A percentile compares a stretch with the other conserved stretches of the same genome.
Conservation (phyloP, 2,797 vertebrate species). For the Phataginus tetradactyla region DNA sequence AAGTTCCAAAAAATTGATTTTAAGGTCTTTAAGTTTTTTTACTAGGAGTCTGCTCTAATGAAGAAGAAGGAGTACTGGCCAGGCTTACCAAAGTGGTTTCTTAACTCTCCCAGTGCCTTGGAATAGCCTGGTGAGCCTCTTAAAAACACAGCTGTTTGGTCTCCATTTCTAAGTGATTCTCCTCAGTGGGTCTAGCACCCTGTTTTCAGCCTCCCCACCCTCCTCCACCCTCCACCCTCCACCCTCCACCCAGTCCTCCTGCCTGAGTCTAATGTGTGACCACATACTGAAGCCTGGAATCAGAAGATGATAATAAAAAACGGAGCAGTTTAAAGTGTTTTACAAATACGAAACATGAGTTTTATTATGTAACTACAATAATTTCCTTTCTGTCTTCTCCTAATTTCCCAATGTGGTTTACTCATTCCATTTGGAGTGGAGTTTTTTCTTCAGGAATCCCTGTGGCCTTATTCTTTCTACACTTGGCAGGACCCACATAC, state of each 20-base stretch:
- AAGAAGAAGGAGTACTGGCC: neutral
- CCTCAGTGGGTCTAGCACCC: neutral
- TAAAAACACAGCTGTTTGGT: neutral
- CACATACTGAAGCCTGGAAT: neutral
- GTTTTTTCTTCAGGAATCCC: neutral
- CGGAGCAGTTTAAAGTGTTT: neutral
- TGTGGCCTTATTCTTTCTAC: neutral
- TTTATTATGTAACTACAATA: neutral
- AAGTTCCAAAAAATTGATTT: neutral
- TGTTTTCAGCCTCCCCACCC: neutral
- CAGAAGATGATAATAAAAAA: neutral
- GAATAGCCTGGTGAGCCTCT: neutral
- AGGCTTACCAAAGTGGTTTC: neutral
- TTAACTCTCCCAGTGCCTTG: neutral
- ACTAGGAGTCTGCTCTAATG: neutral
- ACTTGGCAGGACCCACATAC: neutral
- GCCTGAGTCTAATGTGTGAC: neutral
- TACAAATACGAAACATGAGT: neutral
- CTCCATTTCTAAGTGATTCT: neutral
- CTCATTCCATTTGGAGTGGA: neutral
- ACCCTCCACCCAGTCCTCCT: no score
- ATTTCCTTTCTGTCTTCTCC: neutral
- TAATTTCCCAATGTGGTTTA: neutral
- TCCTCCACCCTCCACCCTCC: no score
- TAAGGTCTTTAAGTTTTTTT: neutral